Percentiles rank a stretch among this genome's conserved stretches.
These are phyloP conservation scores for Drosophila pseudoananassae DNA, from an alignment of 1,140 invertebrate species.

Conservation along the genomic window DNA sequence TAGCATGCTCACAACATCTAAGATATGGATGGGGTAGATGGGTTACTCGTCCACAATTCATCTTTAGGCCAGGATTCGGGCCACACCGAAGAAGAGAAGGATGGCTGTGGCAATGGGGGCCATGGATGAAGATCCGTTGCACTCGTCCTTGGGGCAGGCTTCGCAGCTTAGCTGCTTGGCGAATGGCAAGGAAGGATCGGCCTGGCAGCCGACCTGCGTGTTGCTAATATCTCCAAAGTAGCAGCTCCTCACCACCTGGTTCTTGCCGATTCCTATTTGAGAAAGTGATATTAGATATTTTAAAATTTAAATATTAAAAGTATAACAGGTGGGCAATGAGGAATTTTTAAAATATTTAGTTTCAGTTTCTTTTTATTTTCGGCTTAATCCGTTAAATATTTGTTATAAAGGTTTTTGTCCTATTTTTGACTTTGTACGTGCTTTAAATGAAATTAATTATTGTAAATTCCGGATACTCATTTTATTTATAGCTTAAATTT, in stretches of 20 bases:
- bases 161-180: slow-evolving; percentile 70
- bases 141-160: slow-evolving; percentile 71
- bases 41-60: neutral
- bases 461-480: neutral
- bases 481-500: too few relatives aligned
- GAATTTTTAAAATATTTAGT: neutral
- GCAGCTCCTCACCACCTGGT: slow-evolving; percentile 67
- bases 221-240: slow-evolving; percentile 68
- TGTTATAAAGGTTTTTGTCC: neutral
- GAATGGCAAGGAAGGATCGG: slow-evolving; percentile 52
- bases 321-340: neutral
- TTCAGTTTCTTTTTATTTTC: neutral
- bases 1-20: slow-evolving; percentile 23
- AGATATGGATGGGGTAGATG: slow-evolving; percentile 10
- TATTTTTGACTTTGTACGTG: neutral
- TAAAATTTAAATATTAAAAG: neutral
- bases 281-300: neutral
- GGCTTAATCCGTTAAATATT: neutral
- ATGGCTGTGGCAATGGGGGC: slow-evolving; percentile 65
- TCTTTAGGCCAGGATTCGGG: slow-evolving; percentile 69
- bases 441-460: neutral
- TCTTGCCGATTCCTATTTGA: slow-evolving; percentile 35
- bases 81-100: slow-evolving; percentile 66
- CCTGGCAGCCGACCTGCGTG: slow-evolving; percentile 55
- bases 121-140: slow-evolving; percentile 65